Evolutionary conservation across 2,888 invertebrate species (phyloP).

Genomic region (Caenorhabditis uteleia): DNA sequence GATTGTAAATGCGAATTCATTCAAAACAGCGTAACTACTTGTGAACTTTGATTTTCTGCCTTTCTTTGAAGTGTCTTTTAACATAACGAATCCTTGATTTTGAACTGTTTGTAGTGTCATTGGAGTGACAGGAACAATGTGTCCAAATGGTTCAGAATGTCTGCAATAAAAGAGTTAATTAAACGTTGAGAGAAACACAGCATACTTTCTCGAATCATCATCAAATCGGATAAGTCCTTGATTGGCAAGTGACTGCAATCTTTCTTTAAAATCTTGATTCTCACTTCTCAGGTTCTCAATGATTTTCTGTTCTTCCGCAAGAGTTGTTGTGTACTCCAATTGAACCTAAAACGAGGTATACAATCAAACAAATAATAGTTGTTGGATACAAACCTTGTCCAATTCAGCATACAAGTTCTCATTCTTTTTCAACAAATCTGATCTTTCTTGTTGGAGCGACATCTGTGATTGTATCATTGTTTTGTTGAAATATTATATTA

Average conservation of each 20-base stretch:
- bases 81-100: constrained; percentile 22
- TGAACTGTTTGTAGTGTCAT: constrained; percentile 10
- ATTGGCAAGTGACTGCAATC: neutral
- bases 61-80: constrained; percentile 29
- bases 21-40: constrained; percentile 24
- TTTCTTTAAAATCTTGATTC: constrained; percentile 79
- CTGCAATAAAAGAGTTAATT: neutral
- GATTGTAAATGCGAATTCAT: constrained; percentile 29
- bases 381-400: no score
- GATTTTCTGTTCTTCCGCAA: constrained; percentile 13
- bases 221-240: no score
- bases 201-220: no score
- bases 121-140: constrained; percentile 37
- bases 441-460: constrained; percentile 29
- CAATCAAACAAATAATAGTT: no score
- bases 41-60: constrained; percentile 31
- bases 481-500: neutral
- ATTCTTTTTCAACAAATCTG: constrained; percentile 11
- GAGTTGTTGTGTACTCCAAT: constrained; percentile 6
- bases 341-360: no score
- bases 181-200: neutral
- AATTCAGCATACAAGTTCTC: constrained; percentile 12
- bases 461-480: constrained; percentile 10
- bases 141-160: constrained; percentile 36
- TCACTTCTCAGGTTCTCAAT: constrained; percentile 71